Percentiles rank a stretch among this genome's conserved stretches.
Evolutionary conservation across 2,888 invertebrate species (phyloP).

Genomic region (Terebella lapidaria): DNA sequence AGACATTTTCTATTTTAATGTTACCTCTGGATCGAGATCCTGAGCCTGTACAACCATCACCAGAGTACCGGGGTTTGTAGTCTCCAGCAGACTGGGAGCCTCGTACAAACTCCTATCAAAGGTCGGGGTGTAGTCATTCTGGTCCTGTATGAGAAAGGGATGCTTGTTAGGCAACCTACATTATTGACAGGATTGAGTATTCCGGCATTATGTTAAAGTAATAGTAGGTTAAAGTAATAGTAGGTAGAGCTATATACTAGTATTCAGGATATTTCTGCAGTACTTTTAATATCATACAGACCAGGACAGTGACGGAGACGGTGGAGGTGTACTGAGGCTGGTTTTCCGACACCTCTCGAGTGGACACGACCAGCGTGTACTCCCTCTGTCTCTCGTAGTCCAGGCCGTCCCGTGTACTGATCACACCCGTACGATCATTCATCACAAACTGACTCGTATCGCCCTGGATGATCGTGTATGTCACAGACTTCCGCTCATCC

Average conservation of each 20-base stretch:
- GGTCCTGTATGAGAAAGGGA: conserved; percentile 34
- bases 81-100: conserved; percentile 25
- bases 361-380: conserved; percentile 36
- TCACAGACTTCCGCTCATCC: conserved; percentile 17
- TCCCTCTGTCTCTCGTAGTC: conserved; percentile 32
- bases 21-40: conserved; percentile 29
- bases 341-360: conserved; percentile 33
- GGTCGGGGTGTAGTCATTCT: conserved; percentile 37
- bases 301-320: conserved; percentile 36
- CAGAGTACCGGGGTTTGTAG: conserved; percentile 20
- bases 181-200: too few relatives aligned
- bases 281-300: too few relatives aligned
- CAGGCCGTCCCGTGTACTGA: conserved; percentile 29
- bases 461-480: conserved; percentile 10
- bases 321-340: conserved; percentile 29
- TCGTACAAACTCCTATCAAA: conserved; percentile 22
- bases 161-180: too few relatives aligned
- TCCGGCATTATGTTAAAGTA: too few relatives aligned
- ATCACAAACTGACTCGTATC: conserved; percentile 31
- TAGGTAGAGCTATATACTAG: too few relatives aligned
- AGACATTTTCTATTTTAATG: too few relatives aligned
- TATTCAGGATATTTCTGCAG: too few relatives aligned
- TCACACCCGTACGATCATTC: conserved; percentile 26
- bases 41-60: conserved; percentile 25
- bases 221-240: too few relatives aligned